phyloP scores from a whole-genome alignment of 2,888 invertebrate genomes.

The Galerucella calmariensis region DNA sequence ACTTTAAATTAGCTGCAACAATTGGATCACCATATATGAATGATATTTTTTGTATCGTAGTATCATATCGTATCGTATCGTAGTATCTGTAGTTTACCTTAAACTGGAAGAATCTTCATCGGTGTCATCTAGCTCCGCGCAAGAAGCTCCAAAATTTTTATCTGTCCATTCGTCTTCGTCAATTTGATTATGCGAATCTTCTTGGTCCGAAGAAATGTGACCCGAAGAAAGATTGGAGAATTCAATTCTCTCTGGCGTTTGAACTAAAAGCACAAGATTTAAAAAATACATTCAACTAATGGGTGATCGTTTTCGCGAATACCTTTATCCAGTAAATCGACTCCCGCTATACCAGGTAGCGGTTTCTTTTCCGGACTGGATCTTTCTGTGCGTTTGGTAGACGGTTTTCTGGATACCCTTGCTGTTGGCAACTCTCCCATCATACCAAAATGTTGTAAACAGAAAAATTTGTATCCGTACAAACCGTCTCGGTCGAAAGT shows the following conservation, averaged over 20 bases:
- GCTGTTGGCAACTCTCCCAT: constrained; percentile 66
- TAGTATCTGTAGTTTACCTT: constrained; percentile 61
- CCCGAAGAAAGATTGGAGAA: constrained; percentile 77
- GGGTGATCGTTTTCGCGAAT: neutral
- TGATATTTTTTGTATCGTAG: too few relatives aligned
- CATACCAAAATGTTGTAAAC: constrained; percentile 78
- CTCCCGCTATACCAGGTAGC: constrained; percentile 64
- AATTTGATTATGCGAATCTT: constrained; percentile 79
- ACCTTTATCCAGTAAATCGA: constrained; percentile 64
- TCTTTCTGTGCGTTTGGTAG: constrained; percentile 49
- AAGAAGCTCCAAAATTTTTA: constrained; percentile 87
- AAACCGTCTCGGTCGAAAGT: constrained; percentile 77
- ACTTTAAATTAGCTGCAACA: too few relatives aligned
- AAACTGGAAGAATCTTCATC: constrained; percentile 71
- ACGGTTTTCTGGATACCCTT: constrained; percentile 56
- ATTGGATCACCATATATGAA: too few relatives aligned
- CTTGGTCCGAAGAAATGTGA: constrained; percentile 70
- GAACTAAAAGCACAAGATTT: constrained; percentile 59
- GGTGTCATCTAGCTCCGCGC: constrained; percentile 70
- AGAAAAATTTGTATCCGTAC: constrained; percentile 78
- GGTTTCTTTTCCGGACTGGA: constrained; percentile 67
- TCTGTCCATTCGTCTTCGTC: constrained; percentile 98
- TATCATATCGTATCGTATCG: too few relatives aligned
- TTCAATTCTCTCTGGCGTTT: constrained; percentile 83
- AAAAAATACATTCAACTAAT: constrained; percentile 7